phyloP scores from a whole-genome alignment of 2,888 invertebrate genomes.

The Himalopsyche anomala region DNA sequence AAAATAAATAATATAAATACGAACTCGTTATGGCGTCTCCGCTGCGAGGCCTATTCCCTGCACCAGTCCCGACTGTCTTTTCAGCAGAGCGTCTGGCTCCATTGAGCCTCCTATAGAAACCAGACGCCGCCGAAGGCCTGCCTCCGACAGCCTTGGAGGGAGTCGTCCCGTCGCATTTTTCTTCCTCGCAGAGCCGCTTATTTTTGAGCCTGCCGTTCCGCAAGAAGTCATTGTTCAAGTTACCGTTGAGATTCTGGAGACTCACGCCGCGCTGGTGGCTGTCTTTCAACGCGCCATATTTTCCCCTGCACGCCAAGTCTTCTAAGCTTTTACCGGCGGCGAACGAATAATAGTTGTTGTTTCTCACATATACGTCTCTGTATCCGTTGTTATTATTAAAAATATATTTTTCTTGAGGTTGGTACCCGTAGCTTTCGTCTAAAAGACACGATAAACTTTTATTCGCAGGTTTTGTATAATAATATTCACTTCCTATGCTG shows the following conservation, averaged over 20 bases:
- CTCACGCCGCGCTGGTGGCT: constrained; percentile 72
- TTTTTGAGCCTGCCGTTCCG: neutral
- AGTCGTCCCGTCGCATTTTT: neutral
- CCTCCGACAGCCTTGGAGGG: neutral
- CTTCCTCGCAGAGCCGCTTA: constrained; percentile 2
- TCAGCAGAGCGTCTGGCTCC: constrained; percentile 19
- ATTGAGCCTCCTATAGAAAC: constrained; percentile 14
- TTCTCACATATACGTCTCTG: constrained; percentile 60
- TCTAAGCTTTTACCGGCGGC: constrained; percentile 63
- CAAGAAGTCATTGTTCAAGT: constrained; percentile 64
- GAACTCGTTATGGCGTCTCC: constrained; percentile 1
- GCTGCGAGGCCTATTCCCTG: neutral
- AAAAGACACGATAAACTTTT: constrained; percentile 71
- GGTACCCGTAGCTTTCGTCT: constrained; percentile 72
- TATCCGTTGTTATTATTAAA: constrained; percentile 66
- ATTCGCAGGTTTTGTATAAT: constrained; percentile 61
- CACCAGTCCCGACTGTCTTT: neutral
- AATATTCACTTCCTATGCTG: constrained; percentile 66
- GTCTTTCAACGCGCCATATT: constrained; percentile 57
- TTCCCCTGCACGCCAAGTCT: constrained; percentile 58
- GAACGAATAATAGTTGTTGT: constrained; percentile 63
- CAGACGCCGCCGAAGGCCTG: constrained; percentile 13
- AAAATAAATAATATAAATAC: neutral
- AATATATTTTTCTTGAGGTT: constrained; percentile 73
- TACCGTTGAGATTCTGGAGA: constrained; percentile 75